Conservation (phyloP, 2,888 invertebrate species). For the Oscheius sp. region DNA sequence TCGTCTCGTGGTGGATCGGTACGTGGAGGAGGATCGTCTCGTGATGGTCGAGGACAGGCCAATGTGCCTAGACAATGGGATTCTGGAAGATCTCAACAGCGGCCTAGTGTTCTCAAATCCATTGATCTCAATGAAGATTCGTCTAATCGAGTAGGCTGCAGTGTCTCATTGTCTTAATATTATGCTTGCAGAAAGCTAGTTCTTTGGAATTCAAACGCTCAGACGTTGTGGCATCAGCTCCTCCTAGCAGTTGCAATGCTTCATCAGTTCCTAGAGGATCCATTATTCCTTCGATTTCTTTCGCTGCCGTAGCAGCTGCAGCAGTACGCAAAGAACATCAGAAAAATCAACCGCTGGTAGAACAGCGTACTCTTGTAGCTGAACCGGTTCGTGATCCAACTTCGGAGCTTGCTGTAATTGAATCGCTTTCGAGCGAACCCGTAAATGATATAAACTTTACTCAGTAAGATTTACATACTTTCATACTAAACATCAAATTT, state of each 20-base stretch:
- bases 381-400: neutral
- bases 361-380: too few relatives aligned
- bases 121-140: constrained; percentile 34
- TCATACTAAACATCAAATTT: neutral
- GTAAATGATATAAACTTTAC: constrained; percentile 19
- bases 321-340: constrained; percentile 49
- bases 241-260: constrained; percentile 1
- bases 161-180: neutral
- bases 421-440: too few relatives aligned
- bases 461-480: neutral
- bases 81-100: constrained; percentile 13
- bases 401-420: neutral
- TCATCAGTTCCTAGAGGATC: constrained; percentile 32
- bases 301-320: constrained; percentile 57
- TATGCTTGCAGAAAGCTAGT: constrained; percentile 35
- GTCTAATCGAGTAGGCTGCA: constrained; percentile 41
- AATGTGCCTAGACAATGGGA: constrained; percentile 5
- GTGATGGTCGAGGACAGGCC: constrained; percentile 49
- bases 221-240: neutral
- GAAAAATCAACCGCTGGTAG: constrained; percentile 40
- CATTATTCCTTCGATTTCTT: constrained; percentile 46
- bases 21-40: constrained; percentile 39
- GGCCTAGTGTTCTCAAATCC: constrained; percentile 28
- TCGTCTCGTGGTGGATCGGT: constrained; percentile 41
- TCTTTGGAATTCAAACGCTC: constrained; percentile 38